Evolutionary conservation across 92 coral and sea anemone genomes (phyloP), one percentile per base, ranked within the genome.

Genomic region (Chrysogorgia sp.): DNA sequence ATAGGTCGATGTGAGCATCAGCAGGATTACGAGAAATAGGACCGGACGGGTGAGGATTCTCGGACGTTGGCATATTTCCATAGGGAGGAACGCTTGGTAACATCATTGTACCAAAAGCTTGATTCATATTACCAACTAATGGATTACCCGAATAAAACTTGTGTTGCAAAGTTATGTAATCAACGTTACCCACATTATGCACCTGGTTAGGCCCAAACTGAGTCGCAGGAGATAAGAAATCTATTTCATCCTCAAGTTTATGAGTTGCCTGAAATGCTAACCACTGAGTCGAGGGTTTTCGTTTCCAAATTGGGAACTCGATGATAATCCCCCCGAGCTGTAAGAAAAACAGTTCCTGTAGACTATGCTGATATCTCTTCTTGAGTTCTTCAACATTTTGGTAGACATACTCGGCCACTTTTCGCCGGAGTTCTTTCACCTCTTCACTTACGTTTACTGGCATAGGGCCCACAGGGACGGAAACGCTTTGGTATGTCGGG

Each of bases 301-400:
- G 67, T 78, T 89, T 89, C 96, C 93, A 93, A 0, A 77, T 48
- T 7, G 87, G 88, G 80, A 86, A 87, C 71, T 93, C 98, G 86
- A 93, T 87, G 63, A 93, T 72, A 53, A 87, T 91, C 34, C 94
- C 94, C 26, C 98, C 98, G 83, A 58, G 88, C 81, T 93, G 98
- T 63, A 93, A 96, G 78, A 93, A 93, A 80, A 66, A 93, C 59
- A 93, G 68, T 65, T 93, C 98, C 65, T 91, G 96, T n/a, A 93
- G 80, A 62, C 90, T 93, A 58, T 91, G 97, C 19, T 88, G 90
- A 81, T 82, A 93, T 40, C 92, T 89, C 13, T 90, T 83, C 69
- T 85, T 89, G 32, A 93, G 67, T 58, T 81, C 76, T 83, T 93
- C 97, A 41, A 89, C 81, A 62, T 93, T 96, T 70, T 87, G 87